Evolutionary conservation across 1,140 invertebrate species (phyloP).

Genomic region (Battus philenor): DNA sequence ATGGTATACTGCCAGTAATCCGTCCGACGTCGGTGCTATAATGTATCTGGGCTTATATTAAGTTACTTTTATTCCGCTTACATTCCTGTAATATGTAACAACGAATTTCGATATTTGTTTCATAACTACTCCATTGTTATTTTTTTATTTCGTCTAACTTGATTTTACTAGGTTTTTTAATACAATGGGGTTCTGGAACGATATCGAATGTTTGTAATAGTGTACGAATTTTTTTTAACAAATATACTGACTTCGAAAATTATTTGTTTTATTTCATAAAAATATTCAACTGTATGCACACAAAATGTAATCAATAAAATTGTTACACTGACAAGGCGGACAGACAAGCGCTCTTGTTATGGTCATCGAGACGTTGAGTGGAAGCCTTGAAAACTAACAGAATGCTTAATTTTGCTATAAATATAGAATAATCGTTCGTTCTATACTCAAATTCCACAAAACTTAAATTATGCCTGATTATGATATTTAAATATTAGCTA

Average conservation of each 20-base stretch:
- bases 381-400: too few relatives aligned
- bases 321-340: too few relatives aligned
- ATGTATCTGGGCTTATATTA: slow-evolving; percentile 25
- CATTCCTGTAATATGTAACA: slow-evolving; percentile 43
- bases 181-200: slow-evolving; percentile 72
- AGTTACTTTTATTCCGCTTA: slow-evolving; percentile 24
- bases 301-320: too few relatives aligned
- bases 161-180: slow-evolving; percentile 51
- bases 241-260: slow-evolving; percentile 65
- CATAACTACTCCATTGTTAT: slow-evolving; percentile 67
- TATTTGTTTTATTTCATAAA: slow-evolving; percentile 28
- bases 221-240: slow-evolving; percentile 66
- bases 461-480: too few relatives aligned
- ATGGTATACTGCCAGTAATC: slow-evolving; percentile 24
- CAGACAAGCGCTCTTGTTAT: too few relatives aligned
- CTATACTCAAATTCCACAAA: too few relatives aligned
- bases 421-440: too few relatives aligned
- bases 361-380: too few relatives aligned
- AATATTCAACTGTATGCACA: too few relatives aligned
- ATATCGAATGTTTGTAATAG: slow-evolving; percentile 40
- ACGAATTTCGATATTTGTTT: slow-evolving; percentile 65
- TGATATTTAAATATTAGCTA: too few relatives aligned
- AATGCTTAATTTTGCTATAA: too few relatives aligned
- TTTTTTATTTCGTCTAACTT: slow-evolving; percentile 30
- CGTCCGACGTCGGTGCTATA: slow-evolving; percentile 42